These are phyloP conservation scores for Arnoldichthys spilopterus DNA, from an alignment of 2,797 vertebrate genomes.

Conservation along the genomic window DNA sequence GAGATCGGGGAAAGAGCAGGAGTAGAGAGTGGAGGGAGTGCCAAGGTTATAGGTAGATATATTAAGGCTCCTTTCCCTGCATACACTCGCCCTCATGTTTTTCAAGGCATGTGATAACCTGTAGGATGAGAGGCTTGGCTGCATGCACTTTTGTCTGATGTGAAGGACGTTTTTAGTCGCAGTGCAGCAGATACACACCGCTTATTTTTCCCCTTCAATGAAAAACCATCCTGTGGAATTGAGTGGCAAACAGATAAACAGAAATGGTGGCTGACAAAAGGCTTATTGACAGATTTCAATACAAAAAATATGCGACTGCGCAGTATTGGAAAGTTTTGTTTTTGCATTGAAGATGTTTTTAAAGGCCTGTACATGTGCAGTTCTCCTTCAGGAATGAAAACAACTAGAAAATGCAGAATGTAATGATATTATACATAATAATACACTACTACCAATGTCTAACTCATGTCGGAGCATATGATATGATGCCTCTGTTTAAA, in stretches of 20 bases:
- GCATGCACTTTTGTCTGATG: constrained; percentile 9
- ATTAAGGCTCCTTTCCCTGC: neutral
- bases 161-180: constrained; percentile 11
- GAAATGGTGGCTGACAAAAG: neutral
- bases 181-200: neutral
- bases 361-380: neutral
- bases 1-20: constrained; percentile 7
- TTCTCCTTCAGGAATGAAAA: neutral
- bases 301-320: neutral
- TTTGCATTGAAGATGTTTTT: neutral
- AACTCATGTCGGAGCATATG: too few species aligned
- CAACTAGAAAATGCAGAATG: too few species aligned
- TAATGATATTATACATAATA: too few species aligned
- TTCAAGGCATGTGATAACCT: constrained; percentile 19
- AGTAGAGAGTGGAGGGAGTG: neutral
- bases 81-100: neutral
- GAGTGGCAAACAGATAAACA: neutral
- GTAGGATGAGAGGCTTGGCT: constrained; percentile 1
- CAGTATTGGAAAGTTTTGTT: neutral
- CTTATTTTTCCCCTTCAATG: neutral
- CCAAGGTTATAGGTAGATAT: neutral
- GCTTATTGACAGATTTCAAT: neutral
- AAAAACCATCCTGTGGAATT: neutral
- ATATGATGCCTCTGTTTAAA: too few species aligned
- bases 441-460: too few species aligned